Conservation (phyloP, 2,797 vertebrate species). For the Coregonus sp. region DNA sequence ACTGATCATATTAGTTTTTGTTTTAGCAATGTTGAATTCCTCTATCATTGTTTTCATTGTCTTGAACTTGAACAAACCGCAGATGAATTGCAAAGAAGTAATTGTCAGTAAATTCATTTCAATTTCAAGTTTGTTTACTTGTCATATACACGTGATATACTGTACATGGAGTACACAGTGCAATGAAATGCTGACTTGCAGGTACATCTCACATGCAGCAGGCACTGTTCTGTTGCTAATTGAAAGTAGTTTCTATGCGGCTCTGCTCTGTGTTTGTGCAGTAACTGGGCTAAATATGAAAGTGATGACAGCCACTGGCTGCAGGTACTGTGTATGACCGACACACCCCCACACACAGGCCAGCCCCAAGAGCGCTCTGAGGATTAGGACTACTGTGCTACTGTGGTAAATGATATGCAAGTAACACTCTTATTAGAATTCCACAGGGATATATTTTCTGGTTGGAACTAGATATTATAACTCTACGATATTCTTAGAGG, state of each 20-base stretch:
- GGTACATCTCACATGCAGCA: background rate
- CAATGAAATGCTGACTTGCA: no score
- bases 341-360: slow-evolving; percentile 5
- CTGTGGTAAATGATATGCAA: slow-evolving; percentile 30
- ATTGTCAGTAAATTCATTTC: no score
- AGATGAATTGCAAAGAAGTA: no score
- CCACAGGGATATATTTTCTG: slow-evolving; percentile 37
- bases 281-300: slow-evolving; percentile 10
- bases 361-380: slow-evolving; percentile 17
- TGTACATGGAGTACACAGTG: no score
- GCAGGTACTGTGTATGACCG: slow-evolving; percentile 6
- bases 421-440: slow-evolving; percentile 63
- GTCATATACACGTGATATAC: no score
- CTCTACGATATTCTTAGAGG: slow-evolving; percentile 1
- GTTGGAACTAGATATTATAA: slow-evolving; percentile 29
- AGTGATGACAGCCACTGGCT: slow-evolving; percentile 16
- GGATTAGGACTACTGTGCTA: slow-evolving; percentile 13
- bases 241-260: background rate
- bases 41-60: background rate
- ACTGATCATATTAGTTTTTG: background rate
- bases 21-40: background rate
- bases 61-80: background rate
- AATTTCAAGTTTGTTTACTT: no score
- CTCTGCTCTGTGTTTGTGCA: background rate
- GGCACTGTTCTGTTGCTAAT: background rate